Base-by-base conservation (phyloP, 2,113 vertebrate genomes). In the Physeter macrocephalus region DNA sequence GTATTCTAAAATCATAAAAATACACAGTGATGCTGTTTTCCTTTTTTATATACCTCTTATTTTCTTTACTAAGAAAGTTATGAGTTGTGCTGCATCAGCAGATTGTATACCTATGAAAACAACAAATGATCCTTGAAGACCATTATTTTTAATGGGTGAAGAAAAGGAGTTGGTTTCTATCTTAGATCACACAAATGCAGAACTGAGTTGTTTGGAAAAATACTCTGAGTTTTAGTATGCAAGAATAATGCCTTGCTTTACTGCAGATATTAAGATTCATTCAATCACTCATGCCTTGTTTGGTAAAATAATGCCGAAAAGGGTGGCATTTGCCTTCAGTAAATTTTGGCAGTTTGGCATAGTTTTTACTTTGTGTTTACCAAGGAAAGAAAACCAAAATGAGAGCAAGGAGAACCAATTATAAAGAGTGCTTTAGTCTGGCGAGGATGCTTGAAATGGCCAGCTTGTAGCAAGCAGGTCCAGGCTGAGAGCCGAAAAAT, bases 291-390 rank as follows among this genome's bases (percentile, higher is more conserved):
- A 74, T 39, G 41, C n/a, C 69, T 74, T 64, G 15, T 74, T 88
- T 89, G 91, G 57, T 80, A 78, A 94, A 97, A 91, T 86, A 67
- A 71, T 84, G 91, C 78, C 57, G 74, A 71, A 69, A 94, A 83
- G 72, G 86, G 80, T 41, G 62, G 59, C 62, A 93, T 88, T 95
- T 90, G 57, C 69, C 57, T 72, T 88, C 88, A 72, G 69, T 64
- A 96, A 54, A 84, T 92, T 93, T 66, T 90, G 83, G 72, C 64
- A 88, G 31, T 77, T 95, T 86, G 85, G 94, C 69, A 46, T 94
- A 72, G 43, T 25, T 93, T 96, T 95, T 39, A 82, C 77, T 89
- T 96, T 95, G 75, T 97, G 74, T 96, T 93, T 91, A 93, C 90
- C 69, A 61, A 94, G 69, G 82, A 95, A 89, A 80, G 52, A 94